A percentile compares a stretch with the other conserved stretches of the same genome.
Conservation (phyloP, 2,888 invertebrate genomes). For the Eupeodes latifasciatus region DNA sequence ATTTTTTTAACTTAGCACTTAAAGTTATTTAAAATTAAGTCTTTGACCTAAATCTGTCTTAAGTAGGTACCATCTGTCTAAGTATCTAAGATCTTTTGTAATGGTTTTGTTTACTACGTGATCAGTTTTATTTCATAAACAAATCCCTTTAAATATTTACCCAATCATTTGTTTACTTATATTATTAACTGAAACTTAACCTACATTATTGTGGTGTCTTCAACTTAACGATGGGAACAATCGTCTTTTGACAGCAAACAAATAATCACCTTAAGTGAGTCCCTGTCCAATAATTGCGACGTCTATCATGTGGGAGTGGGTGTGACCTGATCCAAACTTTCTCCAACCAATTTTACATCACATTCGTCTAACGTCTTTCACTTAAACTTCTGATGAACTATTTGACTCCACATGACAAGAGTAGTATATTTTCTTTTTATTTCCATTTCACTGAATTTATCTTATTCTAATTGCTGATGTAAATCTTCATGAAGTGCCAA, state of each 20-base stretch:
- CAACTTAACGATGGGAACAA: neutral
- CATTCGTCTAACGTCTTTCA: neutral
- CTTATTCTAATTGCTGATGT: constrained; percentile 30
- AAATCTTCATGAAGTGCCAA: constrained; percentile 26
- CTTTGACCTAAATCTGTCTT: neutral
- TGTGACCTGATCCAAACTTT: constrained; percentile 48
- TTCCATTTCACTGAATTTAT: constrained; percentile 38
- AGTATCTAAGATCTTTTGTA: neutral
- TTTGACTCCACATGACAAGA: constrained; percentile 16
- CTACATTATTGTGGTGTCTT: neutral
- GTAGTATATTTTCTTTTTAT: neutral
- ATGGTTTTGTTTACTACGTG: neutral
- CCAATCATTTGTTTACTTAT: neutral
- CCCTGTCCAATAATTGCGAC: neutral
- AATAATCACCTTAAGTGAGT: constrained; percentile 18
- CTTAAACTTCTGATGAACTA: constrained; percentile 4
- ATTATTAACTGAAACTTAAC: neutral
- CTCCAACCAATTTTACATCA: constrained; percentile 3
- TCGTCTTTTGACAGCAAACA: constrained; percentile 25
- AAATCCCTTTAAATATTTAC: neutral
- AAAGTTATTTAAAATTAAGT: too few relatives aligned
- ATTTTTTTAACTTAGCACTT: too few relatives aligned
- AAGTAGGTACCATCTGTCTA: neutral
- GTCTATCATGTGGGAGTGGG: constrained; percentile 18
- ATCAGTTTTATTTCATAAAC: neutral